Evolutionary conservation across 92 coral and sea anemone genomes (phyloP).

Genomic region (Metridium senile): DNA sequence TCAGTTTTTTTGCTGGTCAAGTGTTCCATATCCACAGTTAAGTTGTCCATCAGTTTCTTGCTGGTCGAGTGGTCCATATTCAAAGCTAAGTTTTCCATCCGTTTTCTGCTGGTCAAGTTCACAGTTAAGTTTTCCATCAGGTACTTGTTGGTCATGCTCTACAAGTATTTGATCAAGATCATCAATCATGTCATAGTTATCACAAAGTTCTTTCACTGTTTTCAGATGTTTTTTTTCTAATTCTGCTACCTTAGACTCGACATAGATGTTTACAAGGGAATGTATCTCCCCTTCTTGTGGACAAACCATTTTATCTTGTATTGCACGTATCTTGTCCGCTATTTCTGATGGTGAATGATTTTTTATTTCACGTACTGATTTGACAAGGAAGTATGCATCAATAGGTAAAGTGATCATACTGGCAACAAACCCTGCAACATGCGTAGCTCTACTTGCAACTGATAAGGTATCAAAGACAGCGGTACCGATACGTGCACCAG

Average conservation of each 20-base stretch:
- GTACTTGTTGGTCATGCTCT: slow-evolving; percentile 19
- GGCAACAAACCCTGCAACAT: slow-evolving; percentile 61
- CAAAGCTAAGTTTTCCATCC: too few relatives aligned
- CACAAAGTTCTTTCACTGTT: not conserved
- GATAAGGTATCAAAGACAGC: slow-evolving; percentile 61
- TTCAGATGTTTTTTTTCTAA: slow-evolving; percentile 4
- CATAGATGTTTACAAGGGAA: slow-evolving; percentile 41
- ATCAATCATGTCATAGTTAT: slow-evolving; percentile 20
- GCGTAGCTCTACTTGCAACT: slow-evolving; percentile 55
- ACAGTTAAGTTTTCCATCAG: too few relatives aligned
- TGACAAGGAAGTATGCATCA: slow-evolving; percentile 61
- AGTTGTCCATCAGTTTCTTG: too few relatives aligned
- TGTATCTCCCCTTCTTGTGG: slow-evolving; percentile 46
- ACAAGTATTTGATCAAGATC: slow-evolving; percentile 23
- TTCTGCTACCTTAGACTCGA: slow-evolving; percentile 56
- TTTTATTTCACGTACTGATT: slow-evolving; percentile 46
- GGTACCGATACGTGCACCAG: slow-evolving; percentile 58
- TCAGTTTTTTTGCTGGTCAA: too few relatives aligned
- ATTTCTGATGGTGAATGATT: slow-evolving; percentile 53
- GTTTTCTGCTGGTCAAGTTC: too few relatives aligned
- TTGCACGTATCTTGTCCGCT: slow-evolving; percentile 49
- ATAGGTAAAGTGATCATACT: slow-evolving; percentile 57
- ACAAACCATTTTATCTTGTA: slow-evolving; percentile 51
- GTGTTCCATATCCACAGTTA: too few relatives aligned
- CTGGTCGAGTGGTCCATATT: too few relatives aligned